phyloP scores from a whole-genome alignment of 1,140 invertebrate genomes.

The Bombus balteatus region DNA sequence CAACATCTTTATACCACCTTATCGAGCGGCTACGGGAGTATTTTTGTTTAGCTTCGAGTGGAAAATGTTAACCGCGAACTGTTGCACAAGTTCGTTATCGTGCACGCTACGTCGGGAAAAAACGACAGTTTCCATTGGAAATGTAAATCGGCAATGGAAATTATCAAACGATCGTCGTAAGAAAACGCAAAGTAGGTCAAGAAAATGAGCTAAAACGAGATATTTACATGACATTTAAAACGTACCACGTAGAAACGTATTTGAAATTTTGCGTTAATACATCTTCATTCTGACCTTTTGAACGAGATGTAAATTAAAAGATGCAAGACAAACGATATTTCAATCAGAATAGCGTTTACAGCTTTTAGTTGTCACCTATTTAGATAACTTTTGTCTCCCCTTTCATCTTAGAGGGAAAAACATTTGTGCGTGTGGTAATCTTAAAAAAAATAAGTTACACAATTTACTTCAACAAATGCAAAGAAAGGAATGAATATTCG shows the following conservation, averaged over 20 bases:
- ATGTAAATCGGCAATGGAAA: not conserved
- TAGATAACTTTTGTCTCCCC: not conserved
- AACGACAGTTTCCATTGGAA: not conserved
- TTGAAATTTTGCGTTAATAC: too few relatives aligned
- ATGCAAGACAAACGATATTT: not conserved
- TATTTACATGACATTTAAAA: not conserved
- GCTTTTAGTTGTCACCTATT: not conserved
- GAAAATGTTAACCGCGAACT: too few relatives aligned
- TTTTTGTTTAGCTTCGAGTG: constrained; percentile 41
- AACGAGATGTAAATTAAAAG: not conserved
- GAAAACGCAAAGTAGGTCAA: not conserved
- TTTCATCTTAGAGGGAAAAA: not conserved
- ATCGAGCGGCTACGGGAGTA: constrained; percentile 65
- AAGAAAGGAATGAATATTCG: not conserved
- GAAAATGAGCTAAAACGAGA: too few relatives aligned
- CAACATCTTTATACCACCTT: constrained; percentile 72
- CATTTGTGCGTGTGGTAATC: too few relatives aligned
- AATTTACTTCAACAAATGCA: not conserved
- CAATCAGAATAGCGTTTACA: rapidly evolving
- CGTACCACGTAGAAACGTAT: too few relatives aligned
- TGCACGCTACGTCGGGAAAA: too few relatives aligned
- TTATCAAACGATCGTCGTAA: not conserved
- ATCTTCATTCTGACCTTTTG: not conserved
- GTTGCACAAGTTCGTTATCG: too few relatives aligned
- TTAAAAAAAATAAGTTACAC: not conserved